These are phyloP conservation scores for Dicerorhinus sumatrensis DNA, from an alignment of 2,113 vertebrate species.

Conservation along the genomic window DNA sequence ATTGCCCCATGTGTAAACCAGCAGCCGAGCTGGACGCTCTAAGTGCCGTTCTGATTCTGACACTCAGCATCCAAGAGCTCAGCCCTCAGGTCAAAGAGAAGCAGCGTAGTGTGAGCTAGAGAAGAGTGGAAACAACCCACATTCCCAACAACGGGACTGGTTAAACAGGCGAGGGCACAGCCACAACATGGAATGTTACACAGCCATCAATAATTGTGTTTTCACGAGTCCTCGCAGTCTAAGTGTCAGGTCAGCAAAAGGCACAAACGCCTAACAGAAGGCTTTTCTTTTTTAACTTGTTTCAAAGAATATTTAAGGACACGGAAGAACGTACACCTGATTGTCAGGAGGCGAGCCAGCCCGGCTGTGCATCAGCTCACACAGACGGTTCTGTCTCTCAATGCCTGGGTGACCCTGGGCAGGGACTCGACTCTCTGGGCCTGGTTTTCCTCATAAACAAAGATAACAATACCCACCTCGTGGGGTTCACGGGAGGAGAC, in stretches of 20 bases:
- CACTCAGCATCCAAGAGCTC: neutral
- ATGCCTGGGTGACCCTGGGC: neutral
- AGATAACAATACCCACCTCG: accelerated
- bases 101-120: neutral
- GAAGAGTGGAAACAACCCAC: neutral
- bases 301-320: neutral
- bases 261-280: neutral
- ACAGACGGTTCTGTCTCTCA: neutral
- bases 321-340: neutral
- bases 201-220: neutral
- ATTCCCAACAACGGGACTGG: neutral
- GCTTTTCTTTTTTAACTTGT: neutral
- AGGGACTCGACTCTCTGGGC: neutral
- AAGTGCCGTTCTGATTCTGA: neutral
- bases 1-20: neutral
- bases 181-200: accelerated
- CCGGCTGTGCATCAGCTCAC: accelerated
- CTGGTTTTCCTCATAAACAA: neutral
- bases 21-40: neutral
- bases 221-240: neutral
- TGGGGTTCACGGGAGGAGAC: neutral
- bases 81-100: neutral
- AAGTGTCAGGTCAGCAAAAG: neutral
- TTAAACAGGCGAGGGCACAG: neutral
- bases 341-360: neutral